Evolutionary conservation across 2,797 vertebrate species (phyloP).

Genomic region (Streptopelia turtur): DNA sequence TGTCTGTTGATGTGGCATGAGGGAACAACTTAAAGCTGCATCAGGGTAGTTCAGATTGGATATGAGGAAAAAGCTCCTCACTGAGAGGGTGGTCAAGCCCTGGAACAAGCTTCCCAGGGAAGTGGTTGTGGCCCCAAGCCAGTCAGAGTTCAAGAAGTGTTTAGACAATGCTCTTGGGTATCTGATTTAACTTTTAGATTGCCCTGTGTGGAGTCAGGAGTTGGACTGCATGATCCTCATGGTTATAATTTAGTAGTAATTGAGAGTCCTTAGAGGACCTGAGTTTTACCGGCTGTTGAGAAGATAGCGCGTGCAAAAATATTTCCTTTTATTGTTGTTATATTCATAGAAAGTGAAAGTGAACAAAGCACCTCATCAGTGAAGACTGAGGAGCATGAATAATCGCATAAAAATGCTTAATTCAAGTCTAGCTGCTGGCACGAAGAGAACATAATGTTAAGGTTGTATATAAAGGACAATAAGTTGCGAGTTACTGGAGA

Average conservation of each 20-base stretch:
- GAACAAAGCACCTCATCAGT: not conserved
- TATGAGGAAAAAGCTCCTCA: not conserved
- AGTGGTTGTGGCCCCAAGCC: not conserved
- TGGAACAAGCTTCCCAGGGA: not conserved
- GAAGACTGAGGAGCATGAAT: not conserved
- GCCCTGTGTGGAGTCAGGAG: not conserved
- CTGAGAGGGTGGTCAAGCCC: not conserved
- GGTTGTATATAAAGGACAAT: not conserved
- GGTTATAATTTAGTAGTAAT: not conserved
- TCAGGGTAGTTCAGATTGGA: not conserved
- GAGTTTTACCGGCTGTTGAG: not conserved
- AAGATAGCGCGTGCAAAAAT: not conserved
- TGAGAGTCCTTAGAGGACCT: not conserved
- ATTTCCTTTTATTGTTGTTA: not conserved
- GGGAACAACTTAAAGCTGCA: not conserved
- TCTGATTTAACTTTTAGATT: not conserved
- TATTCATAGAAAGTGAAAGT: not conserved
- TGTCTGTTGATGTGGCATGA: fast-evolving
- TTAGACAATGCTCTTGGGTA: not conserved
- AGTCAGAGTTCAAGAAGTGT: fast-evolving
- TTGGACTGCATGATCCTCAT: not conserved
- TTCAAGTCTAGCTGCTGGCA: not conserved
- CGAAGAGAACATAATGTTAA: not conserved
- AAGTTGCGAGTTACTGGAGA: not conserved
- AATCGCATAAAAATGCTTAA: not conserved